Evolutionary conservation across 2,888 invertebrate genomes (phyloP).

Genomic region (Cybosia mesomella): DNA sequence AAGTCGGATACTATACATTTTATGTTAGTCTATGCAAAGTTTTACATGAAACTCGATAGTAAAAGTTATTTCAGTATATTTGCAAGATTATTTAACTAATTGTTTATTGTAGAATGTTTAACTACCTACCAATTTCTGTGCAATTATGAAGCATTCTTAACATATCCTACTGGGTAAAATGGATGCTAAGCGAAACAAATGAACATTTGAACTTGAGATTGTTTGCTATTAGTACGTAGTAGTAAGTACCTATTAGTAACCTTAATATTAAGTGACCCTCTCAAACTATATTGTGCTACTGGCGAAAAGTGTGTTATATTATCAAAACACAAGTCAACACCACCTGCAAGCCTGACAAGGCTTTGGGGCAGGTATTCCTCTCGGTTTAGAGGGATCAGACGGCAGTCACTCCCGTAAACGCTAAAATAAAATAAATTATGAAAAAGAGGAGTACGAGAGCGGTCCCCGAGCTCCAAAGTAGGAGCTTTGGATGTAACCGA

Average conservation of each 20-base stretch:
- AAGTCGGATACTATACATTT: too few species aligned
- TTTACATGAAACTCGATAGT: background rate
- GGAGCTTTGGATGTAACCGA: too few species aligned
- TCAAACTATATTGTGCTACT: background rate
- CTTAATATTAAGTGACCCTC: background rate
- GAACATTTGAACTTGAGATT: background rate
- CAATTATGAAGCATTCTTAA: conserved; percentile 11
- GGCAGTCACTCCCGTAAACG: too few species aligned
- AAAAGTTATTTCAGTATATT: background rate
- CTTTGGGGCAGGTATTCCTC: too few species aligned
- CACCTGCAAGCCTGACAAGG: too few species aligned
- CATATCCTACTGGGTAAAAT: background rate
- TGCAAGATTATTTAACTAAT: background rate
- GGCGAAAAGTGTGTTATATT: background rate
- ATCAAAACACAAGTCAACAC: background rate
- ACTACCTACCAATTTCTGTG: background rate
- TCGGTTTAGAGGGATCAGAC: too few species aligned
- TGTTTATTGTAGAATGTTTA: background rate
- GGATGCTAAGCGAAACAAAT: background rate
- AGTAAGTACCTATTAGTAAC: background rate
- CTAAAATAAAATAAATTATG: too few species aligned
- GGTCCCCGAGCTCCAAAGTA: too few species aligned
- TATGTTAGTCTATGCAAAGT: background rate
- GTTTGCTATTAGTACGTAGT: too few species aligned
- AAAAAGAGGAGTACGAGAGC: too few species aligned